A percentile compares a stretch with the other conserved stretches of the same genome.
These are phyloP conservation scores for Perognathus longimembris DNA, from an alignment of 2,113 vertebrate genomes.

Conservation along the genomic window DNA sequence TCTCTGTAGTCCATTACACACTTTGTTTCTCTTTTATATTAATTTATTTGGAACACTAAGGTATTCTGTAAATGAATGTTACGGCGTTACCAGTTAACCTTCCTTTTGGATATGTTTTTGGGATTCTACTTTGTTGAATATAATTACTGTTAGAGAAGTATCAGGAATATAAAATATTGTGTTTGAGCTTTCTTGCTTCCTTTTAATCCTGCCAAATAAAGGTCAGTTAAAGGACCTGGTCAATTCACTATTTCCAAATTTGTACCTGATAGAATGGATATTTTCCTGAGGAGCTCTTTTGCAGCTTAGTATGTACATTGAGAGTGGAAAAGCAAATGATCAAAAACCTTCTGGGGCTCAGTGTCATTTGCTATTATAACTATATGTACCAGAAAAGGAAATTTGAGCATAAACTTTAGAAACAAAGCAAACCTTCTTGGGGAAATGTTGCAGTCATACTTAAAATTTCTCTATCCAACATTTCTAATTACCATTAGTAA, in stretches of 20 bases:
- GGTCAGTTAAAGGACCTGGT: background rate
- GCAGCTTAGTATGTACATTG: background rate
- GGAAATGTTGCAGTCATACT: background rate
- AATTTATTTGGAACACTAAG: conserved; percentile 2
- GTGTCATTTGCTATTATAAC: conserved; percentile 13
- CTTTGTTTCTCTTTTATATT: background rate
- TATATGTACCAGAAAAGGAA: background rate
- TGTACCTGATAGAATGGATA: background rate
- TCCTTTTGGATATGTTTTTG: background rate
- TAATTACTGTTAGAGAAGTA: conserved; percentile 1
- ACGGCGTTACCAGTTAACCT: background rate
- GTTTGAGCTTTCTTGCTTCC: background rate
- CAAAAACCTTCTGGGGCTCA: background rate
- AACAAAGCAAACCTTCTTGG: background rate
- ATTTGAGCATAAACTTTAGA: background rate
- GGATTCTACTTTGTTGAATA: conserved; percentile 14
- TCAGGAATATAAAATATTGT: background rate
- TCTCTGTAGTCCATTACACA: background rate
- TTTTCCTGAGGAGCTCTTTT: background rate
- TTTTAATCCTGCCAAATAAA: background rate
- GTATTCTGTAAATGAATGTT: background rate
- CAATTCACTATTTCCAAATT: conserved; percentile 19
- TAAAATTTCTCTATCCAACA: background rate
- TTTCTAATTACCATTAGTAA: background rate
- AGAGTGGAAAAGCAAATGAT: background rate